Evolutionary conservation across 2,797 vertebrate species (phyloP).

Genomic region (Onychomys arenicola): DNA sequence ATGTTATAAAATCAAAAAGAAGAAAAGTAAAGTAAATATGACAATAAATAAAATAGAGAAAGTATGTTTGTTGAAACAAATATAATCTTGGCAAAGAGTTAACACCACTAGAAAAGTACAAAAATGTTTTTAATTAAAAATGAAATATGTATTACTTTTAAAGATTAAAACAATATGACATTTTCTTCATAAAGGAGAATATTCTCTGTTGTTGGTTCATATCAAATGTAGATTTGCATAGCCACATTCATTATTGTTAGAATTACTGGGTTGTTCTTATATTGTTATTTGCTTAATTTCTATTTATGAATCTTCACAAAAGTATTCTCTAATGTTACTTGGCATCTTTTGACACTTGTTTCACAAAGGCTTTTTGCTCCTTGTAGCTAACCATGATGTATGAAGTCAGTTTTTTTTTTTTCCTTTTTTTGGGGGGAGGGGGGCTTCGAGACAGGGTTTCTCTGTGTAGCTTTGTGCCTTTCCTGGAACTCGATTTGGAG

Average conservation of each 20-base stretch:
- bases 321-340: background rate
- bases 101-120: background rate
- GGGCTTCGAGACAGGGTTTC: too few relatives aligned
- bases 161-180: background rate
- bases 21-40: background rate
- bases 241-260: background rate
- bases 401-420: background rate
- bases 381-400: background rate
- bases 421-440: too few relatives aligned
- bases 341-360: constrained; percentile 17
- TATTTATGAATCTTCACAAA: background rate
- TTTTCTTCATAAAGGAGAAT: background rate
- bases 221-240: background rate
- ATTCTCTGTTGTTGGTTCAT: background rate
- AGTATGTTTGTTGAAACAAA: background rate
- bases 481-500: too few relatives aligned
- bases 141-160: background rate
- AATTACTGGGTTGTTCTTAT: background rate
- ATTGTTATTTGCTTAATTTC: constrained; percentile 11
- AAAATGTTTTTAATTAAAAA: background rate
- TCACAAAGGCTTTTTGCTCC: background rate
- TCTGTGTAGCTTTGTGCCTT: too few relatives aligned
- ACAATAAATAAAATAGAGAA: background rate
- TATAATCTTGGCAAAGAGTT: background rate
- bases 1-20: background rate